These are phyloP conservation scores for Listronotus bonariensis DNA, from an alignment of 1,140 invertebrate genomes.

Conservation along the genomic window DNA sequence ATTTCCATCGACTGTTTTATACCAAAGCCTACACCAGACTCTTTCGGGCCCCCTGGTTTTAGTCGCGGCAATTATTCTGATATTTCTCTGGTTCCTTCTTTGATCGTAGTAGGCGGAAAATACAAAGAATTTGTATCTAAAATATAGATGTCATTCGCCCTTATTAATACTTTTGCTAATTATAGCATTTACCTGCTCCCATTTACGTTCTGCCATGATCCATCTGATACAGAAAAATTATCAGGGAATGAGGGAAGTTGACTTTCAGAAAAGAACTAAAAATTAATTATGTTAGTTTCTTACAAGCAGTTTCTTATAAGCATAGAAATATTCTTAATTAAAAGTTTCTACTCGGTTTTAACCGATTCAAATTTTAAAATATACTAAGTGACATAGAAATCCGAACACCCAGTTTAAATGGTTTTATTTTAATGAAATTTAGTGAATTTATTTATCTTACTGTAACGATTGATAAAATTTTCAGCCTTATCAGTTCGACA, in stretches of 20 bases:
- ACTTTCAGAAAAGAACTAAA: slow-evolving; percentile 51
- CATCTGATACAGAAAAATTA: slow-evolving; percentile 58
- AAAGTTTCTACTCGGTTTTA: too few species aligned
- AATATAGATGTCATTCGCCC: too few species aligned
- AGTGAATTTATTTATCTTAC: too few species aligned
- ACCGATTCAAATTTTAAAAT: too few species aligned
- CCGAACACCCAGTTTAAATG: too few species aligned
- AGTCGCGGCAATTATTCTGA: slow-evolving; percentile 85
- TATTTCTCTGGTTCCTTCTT: slow-evolving; percentile 68
- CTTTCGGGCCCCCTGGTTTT: slow-evolving; percentile 79
- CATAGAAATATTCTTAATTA: too few species aligned
- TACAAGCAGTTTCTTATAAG: too few species aligned
- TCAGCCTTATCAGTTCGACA: too few species aligned
- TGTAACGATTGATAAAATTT: too few species aligned
- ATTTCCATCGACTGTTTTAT: slow-evolving; percentile 54
- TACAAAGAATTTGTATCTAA: slow-evolving; percentile 86
- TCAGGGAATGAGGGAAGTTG: slow-evolving; percentile 58
- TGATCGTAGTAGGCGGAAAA: slow-evolving; percentile 88
- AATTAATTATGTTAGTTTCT: neutral
- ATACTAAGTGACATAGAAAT: too few species aligned
- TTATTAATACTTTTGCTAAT: neutral
- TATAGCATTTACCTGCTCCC: slow-evolving; percentile 56
- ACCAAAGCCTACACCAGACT: slow-evolving; percentile 88
- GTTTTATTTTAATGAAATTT: too few species aligned
- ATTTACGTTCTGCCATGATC: slow-evolving; percentile 63